Evolutionary conservation across 1,140 invertebrate species (phyloP).

Genomic region (Sipha flava): DNA sequence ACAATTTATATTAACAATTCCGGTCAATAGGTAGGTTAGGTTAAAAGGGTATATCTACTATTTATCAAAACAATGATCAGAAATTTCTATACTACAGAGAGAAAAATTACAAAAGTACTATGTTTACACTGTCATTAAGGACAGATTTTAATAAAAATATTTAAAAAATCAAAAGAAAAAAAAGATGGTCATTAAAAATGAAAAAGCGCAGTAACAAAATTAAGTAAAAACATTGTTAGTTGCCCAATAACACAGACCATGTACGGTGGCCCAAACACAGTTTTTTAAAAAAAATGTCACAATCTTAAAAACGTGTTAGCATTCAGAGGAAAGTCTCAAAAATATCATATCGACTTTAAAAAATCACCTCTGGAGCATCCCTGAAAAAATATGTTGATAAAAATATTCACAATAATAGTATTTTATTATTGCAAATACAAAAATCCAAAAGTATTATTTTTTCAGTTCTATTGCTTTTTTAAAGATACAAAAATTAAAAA

Average conservation of each 20-base stretch:
- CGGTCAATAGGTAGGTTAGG: not conserved
- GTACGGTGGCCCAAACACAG: slow-evolving; percentile 21
- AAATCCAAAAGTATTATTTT: slow-evolving; percentile 8
- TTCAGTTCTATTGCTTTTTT: not conserved
- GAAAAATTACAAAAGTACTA: not conserved
- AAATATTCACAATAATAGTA: not conserved
- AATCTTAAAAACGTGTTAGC: not conserved
- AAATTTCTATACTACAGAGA: slow-evolving; percentile 5
- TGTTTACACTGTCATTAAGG: not conserved
- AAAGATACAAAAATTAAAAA: not conserved
- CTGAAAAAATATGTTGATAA: slow-evolving; percentile 5
- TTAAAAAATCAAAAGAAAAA: slow-evolving; percentile 14
- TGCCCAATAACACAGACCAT: slow-evolving; percentile 5
- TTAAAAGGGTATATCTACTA: not conserved
- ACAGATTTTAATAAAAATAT: not conserved
- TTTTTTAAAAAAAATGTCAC: slow-evolving; percentile 9
- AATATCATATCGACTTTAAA: slow-evolving; percentile 11
- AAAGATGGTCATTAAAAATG: not conserved
- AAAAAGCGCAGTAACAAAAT: slow-evolving; percentile 3
- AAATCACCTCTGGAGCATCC: slow-evolving; percentile 2
- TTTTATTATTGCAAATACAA: not conserved
- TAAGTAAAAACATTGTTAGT: slow-evolving; percentile 19
- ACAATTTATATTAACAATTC: not conserved
- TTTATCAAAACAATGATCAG: not conserved
- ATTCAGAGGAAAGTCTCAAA: slow-evolving; percentile 27